A percentile compares a stretch with the other conserved stretches of the same genome.
Conservation (phyloP, 2,888 invertebrate genomes). For the Creontiades dilutus region DNA sequence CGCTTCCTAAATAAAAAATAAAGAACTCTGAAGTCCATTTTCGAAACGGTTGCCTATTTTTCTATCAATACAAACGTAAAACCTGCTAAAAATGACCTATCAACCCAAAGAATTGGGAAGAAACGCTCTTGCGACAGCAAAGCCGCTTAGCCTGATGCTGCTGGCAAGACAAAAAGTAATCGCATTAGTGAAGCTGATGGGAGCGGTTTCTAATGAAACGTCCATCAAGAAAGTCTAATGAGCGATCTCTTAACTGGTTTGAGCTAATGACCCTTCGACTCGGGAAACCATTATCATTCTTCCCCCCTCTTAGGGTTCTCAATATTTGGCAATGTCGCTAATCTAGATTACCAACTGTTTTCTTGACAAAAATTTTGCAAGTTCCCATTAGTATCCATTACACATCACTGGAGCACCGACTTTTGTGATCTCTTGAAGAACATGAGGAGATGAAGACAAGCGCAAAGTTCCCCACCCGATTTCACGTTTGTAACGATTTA, state of each 20-base stretch:
- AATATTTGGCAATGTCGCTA: not conserved
- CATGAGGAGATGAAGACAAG: too few species aligned
- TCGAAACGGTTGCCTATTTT: too few species aligned
- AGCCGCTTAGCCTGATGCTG: too few species aligned
- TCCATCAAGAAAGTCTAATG: not conserved
- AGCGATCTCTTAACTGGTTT: not conserved
- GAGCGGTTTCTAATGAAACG: not conserved
- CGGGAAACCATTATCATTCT: not conserved
- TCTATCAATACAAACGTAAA: not conserved
- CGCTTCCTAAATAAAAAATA: too few species aligned
- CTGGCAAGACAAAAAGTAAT: not conserved
- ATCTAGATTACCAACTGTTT: not conserved
- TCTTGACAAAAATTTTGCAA: not conserved
- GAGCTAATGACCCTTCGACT: constrained; percentile 16
- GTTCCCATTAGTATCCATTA: too few species aligned
- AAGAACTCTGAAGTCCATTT: too few species aligned
- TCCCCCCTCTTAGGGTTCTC: not conserved
- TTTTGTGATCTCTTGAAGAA: not conserved
- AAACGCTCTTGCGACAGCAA: too few species aligned
- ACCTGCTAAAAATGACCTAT: not conserved
- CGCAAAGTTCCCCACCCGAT: too few species aligned
- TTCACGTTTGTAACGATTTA: too few species aligned
- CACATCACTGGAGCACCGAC: not conserved
- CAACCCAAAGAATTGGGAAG: too few species aligned
- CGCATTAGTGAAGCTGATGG: not conserved